phyloP scores from a whole-genome alignment of 2,113 vertebrate species.

The Chaetura pelagica region DNA sequence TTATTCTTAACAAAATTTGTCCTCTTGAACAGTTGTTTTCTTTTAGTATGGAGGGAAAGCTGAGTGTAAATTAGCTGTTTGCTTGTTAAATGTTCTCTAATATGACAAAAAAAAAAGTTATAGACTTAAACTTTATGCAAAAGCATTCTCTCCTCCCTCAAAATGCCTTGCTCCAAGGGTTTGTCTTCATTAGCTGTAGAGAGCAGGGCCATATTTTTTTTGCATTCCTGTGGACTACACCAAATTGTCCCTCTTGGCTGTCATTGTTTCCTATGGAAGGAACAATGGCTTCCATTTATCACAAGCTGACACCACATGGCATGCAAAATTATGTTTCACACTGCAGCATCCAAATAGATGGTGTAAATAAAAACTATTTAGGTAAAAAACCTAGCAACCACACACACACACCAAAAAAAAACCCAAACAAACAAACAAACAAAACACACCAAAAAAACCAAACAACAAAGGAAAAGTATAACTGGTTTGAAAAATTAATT shows the following conservation, averaged over 20 bases:
- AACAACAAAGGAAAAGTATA: not conserved
- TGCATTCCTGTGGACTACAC: slow-evolving; percentile 47
- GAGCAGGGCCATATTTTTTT: slow-evolving; percentile 16
- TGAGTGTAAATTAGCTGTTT: not conserved
- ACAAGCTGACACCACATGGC: slow-evolving; percentile 18
- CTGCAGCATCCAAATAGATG: not conserved
- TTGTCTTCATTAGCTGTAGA: slow-evolving; percentile 31
- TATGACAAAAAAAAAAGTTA: not conserved
- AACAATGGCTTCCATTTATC: slow-evolving; percentile 59
- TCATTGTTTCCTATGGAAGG: slow-evolving; percentile 58
- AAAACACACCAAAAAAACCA: not conserved
- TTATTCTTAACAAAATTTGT: not conserved
- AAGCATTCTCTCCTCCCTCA: not conserved
- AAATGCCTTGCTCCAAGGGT: not conserved
- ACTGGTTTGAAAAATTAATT: not conserved
- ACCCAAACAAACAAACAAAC: too few relatives aligned
- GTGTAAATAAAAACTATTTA: not conserved
- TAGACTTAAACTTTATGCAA: not conserved
- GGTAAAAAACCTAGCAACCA: not conserved
- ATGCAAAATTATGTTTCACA: not conserved
- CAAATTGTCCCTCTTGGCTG: slow-evolving; percentile 54
- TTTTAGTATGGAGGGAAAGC: not conserved
- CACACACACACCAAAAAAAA: too few relatives aligned
- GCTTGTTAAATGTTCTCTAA: not conserved
- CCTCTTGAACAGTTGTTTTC: not conserved